Base-by-base conservation (phyloP, 2,113 vertebrate genomes). In the Ardeotis arabs region DNA sequence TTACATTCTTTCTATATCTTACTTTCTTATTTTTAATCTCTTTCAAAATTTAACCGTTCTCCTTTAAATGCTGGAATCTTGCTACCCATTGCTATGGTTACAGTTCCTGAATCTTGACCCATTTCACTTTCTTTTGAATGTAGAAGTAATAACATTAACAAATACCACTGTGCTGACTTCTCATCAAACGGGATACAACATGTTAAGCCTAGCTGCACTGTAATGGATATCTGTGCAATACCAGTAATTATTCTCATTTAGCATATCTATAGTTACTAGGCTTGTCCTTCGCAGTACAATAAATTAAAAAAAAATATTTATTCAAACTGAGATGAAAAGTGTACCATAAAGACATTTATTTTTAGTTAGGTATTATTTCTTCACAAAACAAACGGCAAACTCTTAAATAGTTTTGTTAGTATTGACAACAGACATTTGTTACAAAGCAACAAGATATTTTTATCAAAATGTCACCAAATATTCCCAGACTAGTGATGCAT, bases 71-170 rank as follows among this genome's bases (percentile, higher is more conserved):
- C 20, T 84, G 52, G 35, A 81, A 90, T 82, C 27, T 45, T 92
- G 44, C 28, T 87, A 66, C 24, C 20, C 52, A 81, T 92, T 90
- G 64, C 44, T 90, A 39, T 90, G 76, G 56, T 81, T 95, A 72
- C 63, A 72, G 72, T 92, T 95, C 52, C 64, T 62, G 64, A 87
- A 72, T 95, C 37, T 66, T 89, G 84, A 91, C 62, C 72, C 50
- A 33, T 89, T 96, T 91, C 39, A 87, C 29, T 93, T 85, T 72
- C 73, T 45, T 93, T 91, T 87, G 53, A 90, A 66, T 6, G 3
- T 8, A 83, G 74, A 83, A 67, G 41, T 82, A 95, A 62, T 79
- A 82, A 74, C n/a, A 87, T 84, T 76, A 91, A 15, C 74, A 95
- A 93, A 95, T 73, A 79, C 28, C 66, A 66, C 58, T 70, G 41